A percentile compares a stretch with the other conserved stretches of the same genome.
Conservation (phyloP, 2,888 invertebrate genomes). For the Resseliella maxima region DNA sequence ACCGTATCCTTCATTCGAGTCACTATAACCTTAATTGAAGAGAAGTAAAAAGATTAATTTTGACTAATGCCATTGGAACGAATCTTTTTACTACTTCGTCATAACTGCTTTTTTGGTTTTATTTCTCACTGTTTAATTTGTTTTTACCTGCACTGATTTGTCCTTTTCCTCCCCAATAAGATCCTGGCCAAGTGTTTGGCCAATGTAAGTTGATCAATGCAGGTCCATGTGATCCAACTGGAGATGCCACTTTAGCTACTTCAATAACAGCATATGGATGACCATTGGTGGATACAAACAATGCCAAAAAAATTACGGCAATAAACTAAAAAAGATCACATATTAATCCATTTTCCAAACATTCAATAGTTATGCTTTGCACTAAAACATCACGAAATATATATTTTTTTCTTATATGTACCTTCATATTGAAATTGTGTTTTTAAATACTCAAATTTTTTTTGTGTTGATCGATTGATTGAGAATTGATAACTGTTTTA, state of each 20-base stretch:
- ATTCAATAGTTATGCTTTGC: too few relatives aligned
- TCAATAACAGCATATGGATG: background rate
- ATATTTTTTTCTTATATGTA: background rate
- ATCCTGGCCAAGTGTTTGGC: conserved; percentile 19
- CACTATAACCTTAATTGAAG: background rate
- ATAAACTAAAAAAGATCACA: background rate
- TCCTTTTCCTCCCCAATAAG: conserved; percentile 3
- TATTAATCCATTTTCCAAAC: background rate
- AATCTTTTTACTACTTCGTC: too few relatives aligned
- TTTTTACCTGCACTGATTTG: background rate
- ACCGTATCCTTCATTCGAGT: background rate
- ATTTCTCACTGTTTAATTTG: background rate
- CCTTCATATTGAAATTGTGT: too few relatives aligned
- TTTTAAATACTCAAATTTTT: too few relatives aligned
- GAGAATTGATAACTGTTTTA: background rate
- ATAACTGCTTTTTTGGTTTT: background rate
- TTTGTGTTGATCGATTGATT: background rate
- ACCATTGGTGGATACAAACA: background rate
- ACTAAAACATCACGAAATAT: too few relatives aligned
- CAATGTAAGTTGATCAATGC: conserved; percentile 2
- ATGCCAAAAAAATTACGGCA: background rate
- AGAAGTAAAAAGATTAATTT: too few relatives aligned
- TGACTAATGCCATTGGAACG: too few relatives aligned
- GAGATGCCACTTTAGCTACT: background rate
- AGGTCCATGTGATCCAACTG: conserved; percentile 14